phyloP scores from a whole-genome alignment of 2,797 vertebrate genomes.

The Propithecus perrieri region DNA sequence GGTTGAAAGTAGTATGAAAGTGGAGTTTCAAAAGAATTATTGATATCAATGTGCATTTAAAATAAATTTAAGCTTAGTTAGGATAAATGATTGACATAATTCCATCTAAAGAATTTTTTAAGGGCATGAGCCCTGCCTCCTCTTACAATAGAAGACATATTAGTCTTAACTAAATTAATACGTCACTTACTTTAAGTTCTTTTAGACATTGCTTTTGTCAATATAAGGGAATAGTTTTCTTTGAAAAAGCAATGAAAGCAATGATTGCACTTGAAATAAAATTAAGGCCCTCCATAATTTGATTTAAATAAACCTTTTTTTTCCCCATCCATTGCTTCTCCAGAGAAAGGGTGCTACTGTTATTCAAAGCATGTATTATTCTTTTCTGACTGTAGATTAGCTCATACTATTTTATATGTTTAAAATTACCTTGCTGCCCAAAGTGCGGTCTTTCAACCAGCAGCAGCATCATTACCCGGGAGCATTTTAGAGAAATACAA shows the following conservation, averaged over 20 bases:
- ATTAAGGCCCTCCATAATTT: background rate
- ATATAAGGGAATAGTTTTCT: background rate
- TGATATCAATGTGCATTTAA: background rate
- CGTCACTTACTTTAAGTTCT: background rate
- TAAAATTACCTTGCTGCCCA: background rate
- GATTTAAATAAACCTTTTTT: background rate
- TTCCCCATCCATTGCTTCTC: background rate
- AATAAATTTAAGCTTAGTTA: background rate
- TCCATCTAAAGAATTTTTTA: background rate
- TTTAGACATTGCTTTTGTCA: background rate
- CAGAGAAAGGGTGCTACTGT: background rate
- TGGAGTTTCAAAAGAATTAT: background rate
- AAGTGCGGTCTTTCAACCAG: background rate
- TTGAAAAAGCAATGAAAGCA: background rate
- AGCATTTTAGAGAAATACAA: background rate
- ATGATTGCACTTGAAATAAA: background rate
- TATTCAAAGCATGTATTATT: background rate
- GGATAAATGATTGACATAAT: background rate
- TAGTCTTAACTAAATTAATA: background rate
- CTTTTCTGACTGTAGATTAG: background rate
- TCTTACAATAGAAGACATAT: background rate
- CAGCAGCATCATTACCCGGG: background rate
- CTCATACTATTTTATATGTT: background rate
- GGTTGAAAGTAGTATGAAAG: background rate
- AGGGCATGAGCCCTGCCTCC: fast-evolving